These are phyloP conservation scores for Dasyurus viverrinus DNA, from an alignment of 2,113 vertebrate genomes.

Conservation along the genomic window DNA sequence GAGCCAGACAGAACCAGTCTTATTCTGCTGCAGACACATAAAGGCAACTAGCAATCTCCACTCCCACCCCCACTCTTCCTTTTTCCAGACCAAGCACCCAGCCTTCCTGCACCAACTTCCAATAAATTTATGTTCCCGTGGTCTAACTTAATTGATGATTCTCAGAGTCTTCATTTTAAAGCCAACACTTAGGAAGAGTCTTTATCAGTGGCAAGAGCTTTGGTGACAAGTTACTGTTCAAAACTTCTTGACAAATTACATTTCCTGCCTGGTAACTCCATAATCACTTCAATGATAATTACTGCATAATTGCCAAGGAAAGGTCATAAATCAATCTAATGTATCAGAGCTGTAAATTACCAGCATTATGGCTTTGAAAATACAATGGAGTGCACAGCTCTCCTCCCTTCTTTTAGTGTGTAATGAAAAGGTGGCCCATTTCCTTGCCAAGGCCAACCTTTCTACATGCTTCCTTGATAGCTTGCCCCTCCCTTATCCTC, in stretches of 20 bases:
- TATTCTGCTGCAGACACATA: too few species aligned
- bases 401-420: background rate
- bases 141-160: constrained; percentile 26
- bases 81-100: background rate
- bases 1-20: too few species aligned
- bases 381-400: background rate
- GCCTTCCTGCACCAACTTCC: background rate
- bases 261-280: constrained; percentile 40
- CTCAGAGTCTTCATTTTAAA: constrained; percentile 43
- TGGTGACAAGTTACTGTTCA: constrained; percentile 18
- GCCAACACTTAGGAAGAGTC: constrained; percentile 46
- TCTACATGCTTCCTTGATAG: background rate
- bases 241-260: constrained; percentile 50
- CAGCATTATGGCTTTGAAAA: background rate
- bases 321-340: constrained; percentile 46
- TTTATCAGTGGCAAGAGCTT: constrained; percentile 14
- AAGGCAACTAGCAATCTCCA: too few species aligned
- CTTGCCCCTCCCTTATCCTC: background rate
- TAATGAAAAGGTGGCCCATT: background rate
- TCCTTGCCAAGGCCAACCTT: background rate
- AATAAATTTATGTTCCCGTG: constrained; percentile 54
- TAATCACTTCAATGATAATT: constrained; percentile 59
- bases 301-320: constrained; percentile 56
- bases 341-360: constrained; percentile 7
- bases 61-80: too few species aligned